Percentiles rank a stretch among this genome's conserved stretches.
Evolutionary conservation across 1,140 invertebrate genomes (phyloP).

Genomic region (Melipona quadrifasciata): DNA sequence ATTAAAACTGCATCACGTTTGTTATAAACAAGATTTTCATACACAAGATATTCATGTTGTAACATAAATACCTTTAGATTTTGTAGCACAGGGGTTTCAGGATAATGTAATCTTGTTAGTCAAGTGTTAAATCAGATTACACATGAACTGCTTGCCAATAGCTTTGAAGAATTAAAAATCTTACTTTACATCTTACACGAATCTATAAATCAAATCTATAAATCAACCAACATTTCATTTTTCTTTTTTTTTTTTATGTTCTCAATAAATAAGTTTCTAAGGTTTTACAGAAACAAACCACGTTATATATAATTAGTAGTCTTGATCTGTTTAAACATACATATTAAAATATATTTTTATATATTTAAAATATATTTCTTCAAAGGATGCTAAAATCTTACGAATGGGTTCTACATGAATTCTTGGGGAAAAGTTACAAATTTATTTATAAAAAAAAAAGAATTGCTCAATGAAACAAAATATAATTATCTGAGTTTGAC

Average conservation of each 20-base stretch:
- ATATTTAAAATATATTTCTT: no score
- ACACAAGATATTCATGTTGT: conserved; percentile 47
- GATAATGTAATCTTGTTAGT: conserved; percentile 57
- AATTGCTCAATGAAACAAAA: conserved; percentile 60
- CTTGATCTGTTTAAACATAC: not conserved
- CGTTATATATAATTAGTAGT: not conserved
- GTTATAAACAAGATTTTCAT: no score
- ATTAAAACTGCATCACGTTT: not conserved
- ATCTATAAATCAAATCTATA: conserved; percentile 1
- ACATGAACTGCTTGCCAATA: conserved; percentile 9
- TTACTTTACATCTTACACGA: not conserved
- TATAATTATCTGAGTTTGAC: conserved; percentile 61
- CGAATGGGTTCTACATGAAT: not conserved
- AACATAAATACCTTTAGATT: conserved; percentile 14
- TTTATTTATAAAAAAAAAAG: conserved; percentile 73
- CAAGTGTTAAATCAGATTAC: conserved; percentile 56
- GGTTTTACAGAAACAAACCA: not conserved
- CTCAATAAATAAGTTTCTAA: not conserved
- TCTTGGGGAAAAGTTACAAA: conserved; percentile 66
- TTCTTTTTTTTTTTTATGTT: not conserved
- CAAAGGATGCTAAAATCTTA: not conserved
- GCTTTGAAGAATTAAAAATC: conserved; percentile 6
- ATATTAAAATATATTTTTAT: not conserved
- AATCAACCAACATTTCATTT: not conserved
- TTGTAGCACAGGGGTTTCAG: conserved; percentile 21